A percentile compares a stretch with the other conserved stretches of the same genome.
Conservation (phyloP, 2,888 invertebrate species). For the Lepidocyrtoides sp. region DNA sequence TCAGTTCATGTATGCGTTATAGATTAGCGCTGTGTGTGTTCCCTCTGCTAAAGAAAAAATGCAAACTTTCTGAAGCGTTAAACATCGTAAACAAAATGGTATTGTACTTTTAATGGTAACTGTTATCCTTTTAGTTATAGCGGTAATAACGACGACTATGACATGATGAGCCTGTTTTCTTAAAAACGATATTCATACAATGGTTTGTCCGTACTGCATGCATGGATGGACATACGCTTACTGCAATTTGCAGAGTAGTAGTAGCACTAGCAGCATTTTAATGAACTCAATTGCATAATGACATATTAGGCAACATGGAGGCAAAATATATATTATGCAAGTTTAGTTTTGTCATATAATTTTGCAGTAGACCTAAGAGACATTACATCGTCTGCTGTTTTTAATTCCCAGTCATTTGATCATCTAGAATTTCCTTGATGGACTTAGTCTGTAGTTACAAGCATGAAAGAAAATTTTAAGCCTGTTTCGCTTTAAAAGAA, state of each 20-base stretch:
- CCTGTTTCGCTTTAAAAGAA: neutral
- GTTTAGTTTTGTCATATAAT: no score
- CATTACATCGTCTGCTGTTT: neutral
- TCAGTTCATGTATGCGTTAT: no score
- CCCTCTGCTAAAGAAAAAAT: no score
- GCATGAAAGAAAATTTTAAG: neutral
- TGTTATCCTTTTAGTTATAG: neutral
- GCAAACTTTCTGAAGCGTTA: neutral
- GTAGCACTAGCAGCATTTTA: no score
- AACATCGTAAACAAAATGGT: neutral
- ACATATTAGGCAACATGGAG: no score
- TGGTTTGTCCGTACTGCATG: neutral
- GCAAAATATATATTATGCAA: no score
- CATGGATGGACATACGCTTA: neutral
- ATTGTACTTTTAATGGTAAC: conserved; percentile 5
- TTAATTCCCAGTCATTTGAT: neutral
- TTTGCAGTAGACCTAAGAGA: no score
- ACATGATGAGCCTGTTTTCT: neutral
- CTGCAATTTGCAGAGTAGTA: no score
- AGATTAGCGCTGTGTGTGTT: no score
- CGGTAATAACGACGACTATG: neutral
- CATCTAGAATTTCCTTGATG: neutral
- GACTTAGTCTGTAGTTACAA: neutral
- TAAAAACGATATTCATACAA: neutral
- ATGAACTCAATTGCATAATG: neutral